phyloP scores from a whole-genome alignment of 2,797 vertebrate genomes.

The Selene dorsalis region DNA sequence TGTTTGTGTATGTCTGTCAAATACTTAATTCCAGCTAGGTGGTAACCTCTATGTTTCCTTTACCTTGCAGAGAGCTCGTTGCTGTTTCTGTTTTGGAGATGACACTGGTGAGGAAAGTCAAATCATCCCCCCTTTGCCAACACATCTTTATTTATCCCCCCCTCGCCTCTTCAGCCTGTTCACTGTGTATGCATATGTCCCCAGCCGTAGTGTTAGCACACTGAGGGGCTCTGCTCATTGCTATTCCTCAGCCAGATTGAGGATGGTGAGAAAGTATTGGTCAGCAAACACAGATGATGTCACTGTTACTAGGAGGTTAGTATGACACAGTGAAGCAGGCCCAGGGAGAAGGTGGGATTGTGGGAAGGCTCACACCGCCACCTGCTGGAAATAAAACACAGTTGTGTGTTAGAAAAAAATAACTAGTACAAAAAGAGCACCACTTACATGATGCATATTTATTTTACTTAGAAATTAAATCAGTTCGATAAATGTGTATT shows the following conservation, averaged over 20 bases:
- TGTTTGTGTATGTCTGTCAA: neutral
- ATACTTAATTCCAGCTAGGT: neutral
- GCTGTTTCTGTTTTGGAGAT: slow-evolving; percentile 93
- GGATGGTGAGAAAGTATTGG: slow-evolving; percentile 79
- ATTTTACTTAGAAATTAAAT: neutral
- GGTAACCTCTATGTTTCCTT: slow-evolving; percentile 51
- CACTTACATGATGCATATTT: neutral
- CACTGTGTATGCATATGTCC: slow-evolving; percentile 34
- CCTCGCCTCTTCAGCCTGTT: neutral
- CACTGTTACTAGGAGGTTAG: slow-evolving; percentile 84
- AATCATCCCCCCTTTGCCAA: slow-evolving; percentile 15
- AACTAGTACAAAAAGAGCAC: neutral
- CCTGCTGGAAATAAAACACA: slow-evolving; percentile 65
- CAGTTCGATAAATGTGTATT: neutral
- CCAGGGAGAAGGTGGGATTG: slow-evolving; percentile 2
- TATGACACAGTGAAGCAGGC: slow-evolving; percentile 58
- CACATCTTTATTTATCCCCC: neutral
- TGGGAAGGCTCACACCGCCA: slow-evolving; percentile 62
- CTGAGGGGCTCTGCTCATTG: slow-evolving; percentile 59
- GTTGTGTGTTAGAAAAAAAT: neutral
- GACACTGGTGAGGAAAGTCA: slow-evolving; percentile 85
- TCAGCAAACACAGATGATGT: slow-evolving; percentile 82
- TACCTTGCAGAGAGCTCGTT: slow-evolving; percentile 91
- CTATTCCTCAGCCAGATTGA: slow-evolving; percentile 69
- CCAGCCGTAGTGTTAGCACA: slow-evolving; percentile 48